Evolutionary conservation across 1,140 invertebrate genomes (phyloP).

Genomic region (Oncopodura yosiiana): DNA sequence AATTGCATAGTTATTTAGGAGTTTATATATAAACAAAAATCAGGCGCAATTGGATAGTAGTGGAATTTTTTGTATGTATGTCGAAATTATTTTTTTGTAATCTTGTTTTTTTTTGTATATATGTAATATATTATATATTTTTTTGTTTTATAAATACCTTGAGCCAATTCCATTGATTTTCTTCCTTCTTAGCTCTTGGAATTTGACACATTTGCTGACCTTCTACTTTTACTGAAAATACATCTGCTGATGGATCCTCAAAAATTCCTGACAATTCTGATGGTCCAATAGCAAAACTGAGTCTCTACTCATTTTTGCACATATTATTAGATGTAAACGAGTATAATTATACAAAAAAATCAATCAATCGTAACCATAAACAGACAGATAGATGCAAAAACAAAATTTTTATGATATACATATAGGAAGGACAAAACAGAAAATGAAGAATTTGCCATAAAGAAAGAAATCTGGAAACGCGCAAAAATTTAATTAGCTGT

Average conservation of each 20-base stretch:
- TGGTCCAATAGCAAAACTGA: neutral
- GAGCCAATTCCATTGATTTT: constrained; percentile 54
- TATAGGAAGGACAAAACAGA: too few relatives aligned
- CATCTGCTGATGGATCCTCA: constrained; percentile 27
- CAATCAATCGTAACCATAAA: too few relatives aligned
- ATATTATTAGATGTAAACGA: too few relatives aligned
- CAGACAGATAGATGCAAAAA: too few relatives aligned
- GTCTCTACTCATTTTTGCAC: constrained; percentile 8
- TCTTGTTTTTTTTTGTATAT: too few relatives aligned
- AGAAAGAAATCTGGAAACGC: too few relatives aligned
- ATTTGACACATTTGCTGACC: constrained; percentile 51
- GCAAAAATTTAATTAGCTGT: too few relatives aligned
- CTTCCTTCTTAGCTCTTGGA: constrained; percentile 48
- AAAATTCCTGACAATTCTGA: constrained; percentile 23
- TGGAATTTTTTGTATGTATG: too few relatives aligned
- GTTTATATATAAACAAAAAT: neutral
- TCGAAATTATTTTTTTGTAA: too few relatives aligned
- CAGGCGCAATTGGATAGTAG: neutral
- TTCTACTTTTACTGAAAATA: constrained; percentile 47
- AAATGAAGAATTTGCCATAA: too few relatives aligned
- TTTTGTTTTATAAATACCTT: constrained; percentile 43
- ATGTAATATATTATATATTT: neutral
- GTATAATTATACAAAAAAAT: too few relatives aligned
- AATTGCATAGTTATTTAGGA: neutral
- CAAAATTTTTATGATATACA: too few relatives aligned